Evolutionary conservation across 1,140 invertebrate species (phyloP).

Genomic region (Zaprionus nigranus): DNA sequence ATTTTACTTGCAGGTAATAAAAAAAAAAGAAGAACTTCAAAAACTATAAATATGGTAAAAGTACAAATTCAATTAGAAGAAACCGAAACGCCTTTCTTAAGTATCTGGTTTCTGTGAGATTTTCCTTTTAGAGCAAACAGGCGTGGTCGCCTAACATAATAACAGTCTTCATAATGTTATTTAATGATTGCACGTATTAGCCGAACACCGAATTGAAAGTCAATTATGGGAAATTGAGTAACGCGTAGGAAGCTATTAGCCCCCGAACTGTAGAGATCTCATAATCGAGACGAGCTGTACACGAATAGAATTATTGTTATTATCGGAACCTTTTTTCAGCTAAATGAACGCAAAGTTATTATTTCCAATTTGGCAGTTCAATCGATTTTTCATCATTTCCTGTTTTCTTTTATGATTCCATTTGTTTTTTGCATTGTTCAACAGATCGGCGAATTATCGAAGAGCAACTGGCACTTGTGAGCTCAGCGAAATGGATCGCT

Average conservation of each 20-base stretch:
- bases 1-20: conserved; percentile 94
- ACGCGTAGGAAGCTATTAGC: conserved; percentile 6
- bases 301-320: conserved; percentile 4
- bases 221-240: conserved; percentile 6
- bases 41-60: background rate
- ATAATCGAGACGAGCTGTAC: background rate
- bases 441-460: conserved; percentile 95
- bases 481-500: conserved; percentile 94
- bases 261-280: background rate
- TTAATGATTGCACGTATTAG: conserved; percentile 13
- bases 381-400: background rate
- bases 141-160: background rate
- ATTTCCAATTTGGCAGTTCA: conserved; percentile 9
- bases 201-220: conserved; percentile 6
- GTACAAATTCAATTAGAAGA: conserved; percentile 4
- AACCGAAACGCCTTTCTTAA: background rate
- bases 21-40: conserved; percentile 30
- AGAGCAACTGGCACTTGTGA: conserved; percentile 92
- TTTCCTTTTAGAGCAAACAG: conserved; percentile 1
- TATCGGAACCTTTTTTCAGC: background rate
- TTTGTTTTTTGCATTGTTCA: conserved; percentile 6
- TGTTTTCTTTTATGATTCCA: background rate
- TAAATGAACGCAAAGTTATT: conserved; percentile 9
- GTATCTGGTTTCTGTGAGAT: background rate
- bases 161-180: conserved; percentile 3